phyloP scores from a whole-genome alignment of 2,113 vertebrate species.

The Brienomyrus longianalis region DNA sequence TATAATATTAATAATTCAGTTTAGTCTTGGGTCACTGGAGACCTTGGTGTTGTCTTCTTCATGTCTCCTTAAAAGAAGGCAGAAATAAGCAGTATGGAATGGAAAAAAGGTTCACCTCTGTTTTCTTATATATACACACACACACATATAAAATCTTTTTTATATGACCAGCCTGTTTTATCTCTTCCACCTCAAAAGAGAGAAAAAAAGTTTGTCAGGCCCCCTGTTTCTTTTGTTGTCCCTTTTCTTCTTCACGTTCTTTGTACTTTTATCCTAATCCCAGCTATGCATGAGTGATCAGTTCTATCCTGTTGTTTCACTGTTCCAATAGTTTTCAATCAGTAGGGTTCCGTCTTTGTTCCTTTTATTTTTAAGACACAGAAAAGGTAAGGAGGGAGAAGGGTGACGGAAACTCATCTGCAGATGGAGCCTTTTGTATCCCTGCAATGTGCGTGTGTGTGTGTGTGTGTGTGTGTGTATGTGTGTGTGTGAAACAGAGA shows the following conservation, averaged over 20 bases:
- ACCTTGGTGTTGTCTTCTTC: conserved; percentile 44
- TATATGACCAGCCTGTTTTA: conserved; percentile 59
- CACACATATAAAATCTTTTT: conserved; percentile 48
- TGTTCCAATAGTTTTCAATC: conserved; percentile 96
- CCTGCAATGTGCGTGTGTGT: conserved; percentile 38
- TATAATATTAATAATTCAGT: conserved; percentile 49
- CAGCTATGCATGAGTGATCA: conserved; percentile 98
- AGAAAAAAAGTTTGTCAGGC: conserved; percentile 91
- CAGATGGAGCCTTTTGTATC: conserved; percentile 76
- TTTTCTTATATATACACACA: conserved; percentile 77
- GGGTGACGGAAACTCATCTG: conserved; percentile 81
- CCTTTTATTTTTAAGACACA: conserved; percentile 87
- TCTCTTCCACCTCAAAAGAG: conserved; percentile 78
- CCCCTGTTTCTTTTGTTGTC: conserved; percentile 94
- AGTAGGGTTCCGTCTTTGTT: conserved; percentile 93
- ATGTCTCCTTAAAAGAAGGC: conserved; percentile 54
- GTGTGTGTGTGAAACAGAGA: not conserved
- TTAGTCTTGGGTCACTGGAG: conserved; percentile 46
- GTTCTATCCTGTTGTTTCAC: conserved; percentile 97
- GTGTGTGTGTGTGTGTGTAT: not conserved
- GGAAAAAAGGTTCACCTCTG: conserved; percentile 71
- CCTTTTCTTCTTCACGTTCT: conserved; percentile 89
- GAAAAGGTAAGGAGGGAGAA: conserved; percentile 91
- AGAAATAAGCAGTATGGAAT: conserved; percentile 45
- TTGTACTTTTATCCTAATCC: conserved; percentile 96